Conservation (phyloP, 2,888 invertebrate species). For the Zelleria hepariella region DNA sequence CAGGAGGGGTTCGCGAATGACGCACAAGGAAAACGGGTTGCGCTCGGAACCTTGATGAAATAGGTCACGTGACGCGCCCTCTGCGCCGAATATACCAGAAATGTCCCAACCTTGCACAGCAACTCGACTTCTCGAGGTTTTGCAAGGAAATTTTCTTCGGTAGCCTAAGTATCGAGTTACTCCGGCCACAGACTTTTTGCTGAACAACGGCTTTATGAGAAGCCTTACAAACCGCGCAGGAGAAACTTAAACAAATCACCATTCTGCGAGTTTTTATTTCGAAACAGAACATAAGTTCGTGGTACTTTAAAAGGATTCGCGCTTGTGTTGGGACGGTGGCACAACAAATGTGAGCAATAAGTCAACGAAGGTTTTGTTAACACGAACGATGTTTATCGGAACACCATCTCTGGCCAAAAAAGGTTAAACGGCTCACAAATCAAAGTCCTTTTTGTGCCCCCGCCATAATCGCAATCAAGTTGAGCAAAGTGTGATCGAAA, state of each 20-base stretch:
- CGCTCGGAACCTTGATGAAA: conserved; percentile 1
- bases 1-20: conserved; percentile 8
- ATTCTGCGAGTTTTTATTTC: background rate
- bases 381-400: background rate
- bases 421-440: conserved; percentile 36
- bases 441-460: conserved; percentile 22
- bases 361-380: background rate
- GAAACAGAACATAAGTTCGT: background rate
- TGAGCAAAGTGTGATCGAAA: conserved; percentile 6
- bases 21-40: conserved; percentile 25
- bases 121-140: background rate
- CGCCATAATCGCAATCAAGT: conserved; percentile 14
- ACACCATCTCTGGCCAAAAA: conserved; percentile 9
- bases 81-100: background rate
- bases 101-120: background rate
- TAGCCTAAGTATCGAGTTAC: background rate
- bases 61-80: background rate
- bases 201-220: background rate
- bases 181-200: background rate
- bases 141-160: background rate
- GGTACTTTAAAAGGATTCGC: background rate
- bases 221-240: background rate
- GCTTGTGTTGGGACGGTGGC: background rate
- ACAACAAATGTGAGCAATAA: background rate
- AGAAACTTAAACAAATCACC: background rate